A percentile compares a stretch with the other conserved stretches of the same genome.
Conservation (phyloP, 2,888 invertebrate species). For the Leucania comma region DNA sequence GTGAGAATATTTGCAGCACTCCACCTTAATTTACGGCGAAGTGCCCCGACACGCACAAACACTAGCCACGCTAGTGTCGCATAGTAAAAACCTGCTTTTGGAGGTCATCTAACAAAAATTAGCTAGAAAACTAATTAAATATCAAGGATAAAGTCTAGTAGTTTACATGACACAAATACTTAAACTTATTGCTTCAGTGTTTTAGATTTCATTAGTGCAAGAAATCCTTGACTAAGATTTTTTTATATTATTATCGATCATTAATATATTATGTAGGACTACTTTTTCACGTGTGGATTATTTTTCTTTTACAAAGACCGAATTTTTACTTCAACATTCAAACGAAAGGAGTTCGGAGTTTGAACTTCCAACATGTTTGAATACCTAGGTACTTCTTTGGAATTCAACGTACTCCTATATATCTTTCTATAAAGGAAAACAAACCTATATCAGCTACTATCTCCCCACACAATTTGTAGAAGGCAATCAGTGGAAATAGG, state of each 20-base stretch:
- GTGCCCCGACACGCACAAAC: constrained; percentile 52
- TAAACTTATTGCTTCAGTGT: constrained; percentile 6
- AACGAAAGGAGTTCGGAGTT: neutral
- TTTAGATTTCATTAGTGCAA: constrained; percentile 1
- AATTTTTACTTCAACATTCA: neutral
- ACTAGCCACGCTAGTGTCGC: constrained; percentile 47
- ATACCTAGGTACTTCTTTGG: neutral
- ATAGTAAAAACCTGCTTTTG: constrained; percentile 49
- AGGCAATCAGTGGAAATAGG: constrained; percentile 31
- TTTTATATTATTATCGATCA: neutral
- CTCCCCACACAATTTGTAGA: constrained; percentile 23
- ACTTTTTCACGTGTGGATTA: neutral
- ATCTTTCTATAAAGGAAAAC: constrained; percentile 1
- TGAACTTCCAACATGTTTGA: neutral
- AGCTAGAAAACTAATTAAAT: constrained; percentile 55
- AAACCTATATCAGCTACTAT: constrained; percentile 32
- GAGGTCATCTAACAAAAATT: constrained; percentile 41
- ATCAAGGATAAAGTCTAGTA: constrained; percentile 40
- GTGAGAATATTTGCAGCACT: constrained; percentile 53
- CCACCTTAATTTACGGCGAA: constrained; percentile 48
- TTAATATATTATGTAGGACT: neutral
- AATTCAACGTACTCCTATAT: neutral
- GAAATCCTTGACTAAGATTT: neutral
- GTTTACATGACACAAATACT: constrained; percentile 15
- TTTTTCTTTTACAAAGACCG: neutral